Evolutionary conservation across 2,113 vertebrate genomes (phyloP).

Genomic region (Ctenomys sociabilis): DNA sequence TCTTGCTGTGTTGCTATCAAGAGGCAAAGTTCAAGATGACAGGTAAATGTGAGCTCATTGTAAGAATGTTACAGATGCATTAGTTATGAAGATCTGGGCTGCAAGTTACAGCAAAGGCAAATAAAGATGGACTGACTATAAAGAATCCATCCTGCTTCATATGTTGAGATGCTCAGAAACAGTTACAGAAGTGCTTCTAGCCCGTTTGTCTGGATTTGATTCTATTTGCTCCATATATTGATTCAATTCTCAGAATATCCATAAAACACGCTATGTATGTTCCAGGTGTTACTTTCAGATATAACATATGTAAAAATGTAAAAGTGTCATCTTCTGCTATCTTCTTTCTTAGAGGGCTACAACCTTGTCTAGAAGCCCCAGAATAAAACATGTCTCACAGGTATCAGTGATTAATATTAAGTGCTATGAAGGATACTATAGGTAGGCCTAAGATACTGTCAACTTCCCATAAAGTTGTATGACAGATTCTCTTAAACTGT

Average conservation of each 20-base stretch:
- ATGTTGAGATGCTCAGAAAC: background rate
- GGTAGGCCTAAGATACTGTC: background rate
- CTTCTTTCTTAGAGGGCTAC: background rate
- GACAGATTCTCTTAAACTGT: background rate
- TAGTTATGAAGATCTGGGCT: background rate
- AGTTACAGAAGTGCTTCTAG: background rate
- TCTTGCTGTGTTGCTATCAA: background rate
- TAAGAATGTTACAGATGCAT: background rate
- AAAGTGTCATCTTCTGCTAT: background rate
- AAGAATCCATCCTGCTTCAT: background rate
- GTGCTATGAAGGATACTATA: background rate
- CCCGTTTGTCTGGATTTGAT: background rate
- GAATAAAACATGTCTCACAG: background rate
- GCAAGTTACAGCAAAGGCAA: background rate
- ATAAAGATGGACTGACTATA: background rate
- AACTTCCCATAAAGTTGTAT: background rate
- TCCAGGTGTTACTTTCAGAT: background rate
- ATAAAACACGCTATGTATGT: background rate
- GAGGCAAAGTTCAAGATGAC: background rate
- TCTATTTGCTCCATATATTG: background rate
- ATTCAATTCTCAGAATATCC: background rate
- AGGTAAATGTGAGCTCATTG: conserved; percentile 62
- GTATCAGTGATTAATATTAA: background rate
- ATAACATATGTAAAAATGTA: background rate
- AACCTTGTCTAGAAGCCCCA: background rate